Percentiles rank a stretch among this genome's conserved stretches.
Conservation (phyloP, 2,888 invertebrate species). For the Aphidius colemani region DNA sequence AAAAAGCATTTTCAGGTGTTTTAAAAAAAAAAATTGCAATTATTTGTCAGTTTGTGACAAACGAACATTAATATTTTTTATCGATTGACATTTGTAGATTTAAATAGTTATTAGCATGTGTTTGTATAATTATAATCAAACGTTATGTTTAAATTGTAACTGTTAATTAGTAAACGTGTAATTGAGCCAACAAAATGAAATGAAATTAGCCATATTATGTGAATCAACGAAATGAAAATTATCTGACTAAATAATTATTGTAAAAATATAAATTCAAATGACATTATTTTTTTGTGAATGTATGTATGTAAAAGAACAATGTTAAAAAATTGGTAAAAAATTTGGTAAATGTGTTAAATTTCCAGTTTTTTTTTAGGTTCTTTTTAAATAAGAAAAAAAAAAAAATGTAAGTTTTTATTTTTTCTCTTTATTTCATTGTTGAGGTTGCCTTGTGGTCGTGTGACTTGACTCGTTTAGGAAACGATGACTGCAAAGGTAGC, state of each 20-base stretch:
- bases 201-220: background rate
- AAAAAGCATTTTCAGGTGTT: too few species aligned
- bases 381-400: too few species aligned
- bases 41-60: background rate
- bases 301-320: background rate
- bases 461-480: background rate
- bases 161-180: conserved; percentile 39
- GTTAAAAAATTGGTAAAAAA: background rate
- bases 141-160: conserved; percentile 30
- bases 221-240: background rate
- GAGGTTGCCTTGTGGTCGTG: background rate
- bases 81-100: background rate
- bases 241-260: too few species aligned
- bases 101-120: background rate
- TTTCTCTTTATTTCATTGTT: background rate
- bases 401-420: background rate
- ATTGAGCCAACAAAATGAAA: conserved; percentile 24
- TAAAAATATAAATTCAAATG: too few species aligned
- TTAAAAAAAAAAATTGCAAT: too few species aligned
- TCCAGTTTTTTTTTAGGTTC: too few species aligned
- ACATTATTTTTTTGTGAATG: too few species aligned
- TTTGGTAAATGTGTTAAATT: background rate
- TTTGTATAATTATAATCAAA: conserved; percentile 34
- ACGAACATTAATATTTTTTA: too few species aligned
- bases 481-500: background rate